phyloP scores from a whole-genome alignment of 2,888 invertebrate genomes.

The Sinohyriopsis cumingii region DNA sequence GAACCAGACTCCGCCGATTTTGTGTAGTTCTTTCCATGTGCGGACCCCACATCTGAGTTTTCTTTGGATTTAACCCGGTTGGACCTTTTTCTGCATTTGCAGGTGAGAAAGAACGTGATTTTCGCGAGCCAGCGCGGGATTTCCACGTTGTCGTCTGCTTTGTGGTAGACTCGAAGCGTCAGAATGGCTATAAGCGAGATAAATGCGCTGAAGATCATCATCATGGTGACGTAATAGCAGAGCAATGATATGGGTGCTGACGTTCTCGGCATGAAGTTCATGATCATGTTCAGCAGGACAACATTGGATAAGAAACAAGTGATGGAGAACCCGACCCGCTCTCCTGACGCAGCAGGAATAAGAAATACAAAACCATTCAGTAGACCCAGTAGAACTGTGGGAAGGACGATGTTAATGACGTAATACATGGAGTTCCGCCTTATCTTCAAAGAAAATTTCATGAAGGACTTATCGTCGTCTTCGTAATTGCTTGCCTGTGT shows the following conservation, averaged over 20 bases:
- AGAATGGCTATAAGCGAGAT: constrained; percentile 16
- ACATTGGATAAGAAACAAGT: constrained; percentile 35
- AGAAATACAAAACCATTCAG: constrained; percentile 29
- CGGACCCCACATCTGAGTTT: no score
- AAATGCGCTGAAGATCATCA: constrained; percentile 32
- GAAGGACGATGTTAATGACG: constrained; percentile 28
- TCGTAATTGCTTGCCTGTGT: constrained; percentile 11
- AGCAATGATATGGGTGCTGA: constrained; percentile 29
- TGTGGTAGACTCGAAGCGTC: constrained; percentile 19
- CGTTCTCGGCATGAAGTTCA: constrained; percentile 23
- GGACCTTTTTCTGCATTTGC: not conserved
- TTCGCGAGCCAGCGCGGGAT: constrained; percentile 17
- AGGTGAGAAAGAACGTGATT: constrained; percentile 10
- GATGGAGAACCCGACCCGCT: constrained; percentile 31
- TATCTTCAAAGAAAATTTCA: constrained; percentile 12
- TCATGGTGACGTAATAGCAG: constrained; percentile 26
- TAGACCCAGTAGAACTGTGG: constrained; percentile 15
- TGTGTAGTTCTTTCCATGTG: no score
- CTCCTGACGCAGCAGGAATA: constrained; percentile 31
- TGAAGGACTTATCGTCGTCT: not conserved
- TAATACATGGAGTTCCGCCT: constrained; percentile 30
- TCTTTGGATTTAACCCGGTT: no score
- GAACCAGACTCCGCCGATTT: no score
- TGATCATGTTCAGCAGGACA: constrained; percentile 25
- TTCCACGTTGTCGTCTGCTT: constrained; percentile 9